A percentile compares a stretch with the other conserved stretches of the same genome.
phyloP scores from a whole-genome alignment of 2,113 vertebrate species.

The Silurus asotus region DNA sequence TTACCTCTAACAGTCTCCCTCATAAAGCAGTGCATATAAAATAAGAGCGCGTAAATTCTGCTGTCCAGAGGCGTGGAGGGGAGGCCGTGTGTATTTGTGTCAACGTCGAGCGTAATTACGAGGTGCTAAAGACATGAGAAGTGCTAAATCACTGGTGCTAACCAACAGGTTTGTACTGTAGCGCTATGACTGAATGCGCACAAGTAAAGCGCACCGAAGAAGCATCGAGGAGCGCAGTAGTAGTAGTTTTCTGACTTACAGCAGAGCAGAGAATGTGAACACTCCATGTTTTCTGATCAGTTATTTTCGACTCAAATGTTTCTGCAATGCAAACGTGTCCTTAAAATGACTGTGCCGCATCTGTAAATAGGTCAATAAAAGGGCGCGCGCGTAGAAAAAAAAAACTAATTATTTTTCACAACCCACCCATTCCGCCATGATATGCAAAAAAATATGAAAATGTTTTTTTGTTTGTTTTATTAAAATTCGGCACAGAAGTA shows the following conservation, averaged over 20 bases:
- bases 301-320: constrained; percentile 70
- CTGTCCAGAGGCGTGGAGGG: constrained; percentile 65
- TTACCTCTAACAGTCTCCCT: constrained; percentile 70
- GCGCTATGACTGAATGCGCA: constrained; percentile 72
- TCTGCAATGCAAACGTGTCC: not conserved
- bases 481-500: not conserved
- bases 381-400: not conserved
- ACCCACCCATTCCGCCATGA: not conserved
- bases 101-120: constrained; percentile 80
- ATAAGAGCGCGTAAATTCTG: constrained; percentile 75
- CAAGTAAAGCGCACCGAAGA: constrained; percentile 63
- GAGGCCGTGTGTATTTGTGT: constrained; percentile 73
- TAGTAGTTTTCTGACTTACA: constrained; percentile 66
- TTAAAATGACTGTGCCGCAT: not conserved
- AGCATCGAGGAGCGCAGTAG: constrained; percentile 61
- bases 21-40: constrained; percentile 76
- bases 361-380: not conserved
- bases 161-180: constrained; percentile 79
- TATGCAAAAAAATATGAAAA: not conserved
- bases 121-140: constrained; percentile 78
- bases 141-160: constrained; percentile 81
- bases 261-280: constrained; percentile 72
- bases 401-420: not conserved
- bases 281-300: constrained; percentile 69
- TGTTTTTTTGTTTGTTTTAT: not conserved